Percentiles rank a stretch among this genome's conserved stretches.
Evolutionary conservation across 1,140 invertebrate species (phyloP).

Genomic region (Chrysoperla carnea): DNA sequence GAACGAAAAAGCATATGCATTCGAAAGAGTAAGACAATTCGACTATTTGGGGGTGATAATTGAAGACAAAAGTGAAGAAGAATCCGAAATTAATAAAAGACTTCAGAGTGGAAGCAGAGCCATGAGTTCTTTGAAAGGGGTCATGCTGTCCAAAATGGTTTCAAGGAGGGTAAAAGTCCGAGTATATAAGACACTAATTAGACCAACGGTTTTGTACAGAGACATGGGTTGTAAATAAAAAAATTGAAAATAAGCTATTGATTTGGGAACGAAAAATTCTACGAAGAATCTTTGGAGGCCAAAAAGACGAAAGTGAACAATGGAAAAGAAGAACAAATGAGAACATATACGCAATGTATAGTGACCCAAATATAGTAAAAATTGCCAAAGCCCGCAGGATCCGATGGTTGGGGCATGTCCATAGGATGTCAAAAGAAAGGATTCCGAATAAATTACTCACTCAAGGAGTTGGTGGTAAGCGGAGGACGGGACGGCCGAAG

Average conservation of each 20-base stretch:
- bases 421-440: neutral
- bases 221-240: constrained; percentile 1
- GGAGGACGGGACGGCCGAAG: neutral
- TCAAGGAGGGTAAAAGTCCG: neutral
- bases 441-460: neutral
- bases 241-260: constrained; percentile 1
- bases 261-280: constrained; percentile 1
- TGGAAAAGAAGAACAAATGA: neutral
- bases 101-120: neutral
- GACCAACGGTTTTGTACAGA: constrained; percentile 3
- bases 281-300: too few species aligned
- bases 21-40: constrained; percentile 1
- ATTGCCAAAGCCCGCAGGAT: neutral
- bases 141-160: neutral
- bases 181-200: constrained; percentile 2
- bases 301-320: too few species aligned
- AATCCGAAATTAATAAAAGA: neutral
- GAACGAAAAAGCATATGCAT: neutral
- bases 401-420: neutral
- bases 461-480: neutral
- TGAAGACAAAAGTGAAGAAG: neutral
- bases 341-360: neutral
- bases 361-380: neutral
- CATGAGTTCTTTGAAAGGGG: neutral
- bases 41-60: constrained; percentile 3